Percentiles rank a stretch among this genome's conserved stretches.
Conservation (phyloP, 2,888 invertebrate genomes). For the Apodemia hepburni region DNA sequence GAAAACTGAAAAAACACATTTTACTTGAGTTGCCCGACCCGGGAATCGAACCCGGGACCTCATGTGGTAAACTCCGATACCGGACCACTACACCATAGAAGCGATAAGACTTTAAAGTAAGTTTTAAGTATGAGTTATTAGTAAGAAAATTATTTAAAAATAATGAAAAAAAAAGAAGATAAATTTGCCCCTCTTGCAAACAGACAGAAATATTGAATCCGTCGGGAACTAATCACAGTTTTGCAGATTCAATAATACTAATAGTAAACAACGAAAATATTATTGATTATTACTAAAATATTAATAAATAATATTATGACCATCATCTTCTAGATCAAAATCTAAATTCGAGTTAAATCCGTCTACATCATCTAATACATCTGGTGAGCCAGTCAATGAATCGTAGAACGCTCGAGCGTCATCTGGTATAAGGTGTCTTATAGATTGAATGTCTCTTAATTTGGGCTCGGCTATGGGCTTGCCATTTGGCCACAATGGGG, state of each 20-base stretch:
- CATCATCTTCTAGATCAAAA: constrained; percentile 1
- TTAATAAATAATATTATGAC: not conserved
- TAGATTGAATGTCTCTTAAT: constrained; percentile 22
- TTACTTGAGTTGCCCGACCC: too few relatives aligned
- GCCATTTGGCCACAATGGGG: constrained; percentile 22
- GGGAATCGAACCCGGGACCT: too few relatives aligned
- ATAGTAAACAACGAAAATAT: not conserved
- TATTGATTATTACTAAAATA: not conserved
- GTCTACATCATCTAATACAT: not conserved
- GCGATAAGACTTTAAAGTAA: not conserved
- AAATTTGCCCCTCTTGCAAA: constrained; percentile 3
- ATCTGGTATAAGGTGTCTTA: constrained; percentile 23
- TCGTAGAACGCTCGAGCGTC: too few relatives aligned
- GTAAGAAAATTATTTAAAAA: too few relatives aligned
- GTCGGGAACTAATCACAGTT: not conserved
- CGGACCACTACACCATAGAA: too few relatives aligned
- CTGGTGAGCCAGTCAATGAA: too few relatives aligned
- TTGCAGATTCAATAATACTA: not conserved
- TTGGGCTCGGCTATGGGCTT: constrained; percentile 22
- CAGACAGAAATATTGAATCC: not conserved
- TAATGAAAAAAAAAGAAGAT: not conserved
- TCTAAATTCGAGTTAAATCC: not conserved
- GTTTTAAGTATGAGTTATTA: not conserved
- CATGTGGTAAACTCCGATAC: too few relatives aligned
- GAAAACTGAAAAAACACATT: too few relatives aligned